Evolutionary conservation across 2,888 invertebrate species (phyloP).

Genomic region (Mylabris sibirica): DNA sequence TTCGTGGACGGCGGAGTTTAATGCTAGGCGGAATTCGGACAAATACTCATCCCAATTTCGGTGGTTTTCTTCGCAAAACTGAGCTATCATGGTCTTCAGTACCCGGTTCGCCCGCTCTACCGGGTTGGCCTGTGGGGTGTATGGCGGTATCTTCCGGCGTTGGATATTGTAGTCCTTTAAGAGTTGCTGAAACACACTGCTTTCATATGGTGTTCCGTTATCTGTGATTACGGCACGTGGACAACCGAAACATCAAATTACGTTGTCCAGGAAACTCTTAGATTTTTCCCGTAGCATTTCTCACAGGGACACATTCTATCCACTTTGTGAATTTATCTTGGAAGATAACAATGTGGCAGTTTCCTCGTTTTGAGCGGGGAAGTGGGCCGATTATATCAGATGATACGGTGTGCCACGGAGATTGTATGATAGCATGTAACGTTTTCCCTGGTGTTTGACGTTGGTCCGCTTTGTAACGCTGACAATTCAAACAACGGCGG

Average conservation of each 20-base stretch:
- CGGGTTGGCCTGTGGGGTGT: slow-evolving; percentile 50
- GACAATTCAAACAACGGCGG: too few relatives aligned
- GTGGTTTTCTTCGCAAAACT: slow-evolving; percentile 46
- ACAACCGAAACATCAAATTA: slow-evolving; percentile 18
- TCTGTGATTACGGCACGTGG: slow-evolving; percentile 40
- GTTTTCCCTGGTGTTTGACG: slow-evolving; percentile 36
- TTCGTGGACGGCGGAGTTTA: slow-evolving; percentile 42
- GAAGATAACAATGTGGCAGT: slow-evolving; percentile 30
- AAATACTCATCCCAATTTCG: slow-evolving; percentile 43
- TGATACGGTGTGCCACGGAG: slow-evolving; percentile 44
- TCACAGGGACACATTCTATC: slow-evolving; percentile 30
- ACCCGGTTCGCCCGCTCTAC: slow-evolving; percentile 50
- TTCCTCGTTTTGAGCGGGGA: slow-evolving; percentile 39
- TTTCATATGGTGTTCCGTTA: slow-evolving; percentile 44
- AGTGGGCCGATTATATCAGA: slow-evolving; percentile 49
- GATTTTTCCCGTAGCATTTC: slow-evolving; percentile 30
- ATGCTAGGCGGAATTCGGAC: slow-evolving; percentile 42
- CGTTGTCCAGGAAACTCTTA: slow-evolving; percentile 19
- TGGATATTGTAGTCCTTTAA: slow-evolving; percentile 31
- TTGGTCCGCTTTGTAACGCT: slow-evolving; percentile 39
- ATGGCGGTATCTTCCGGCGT: slow-evolving; percentile 42
- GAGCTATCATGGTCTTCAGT: slow-evolving; percentile 50
- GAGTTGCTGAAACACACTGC: slow-evolving; percentile 27
- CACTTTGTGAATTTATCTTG: slow-evolving; percentile 40
- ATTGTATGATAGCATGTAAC: slow-evolving; percentile 26